phyloP scores from a whole-genome alignment of 2,113 vertebrate species.

The Sterrhoptilus dennistouni region DNA sequence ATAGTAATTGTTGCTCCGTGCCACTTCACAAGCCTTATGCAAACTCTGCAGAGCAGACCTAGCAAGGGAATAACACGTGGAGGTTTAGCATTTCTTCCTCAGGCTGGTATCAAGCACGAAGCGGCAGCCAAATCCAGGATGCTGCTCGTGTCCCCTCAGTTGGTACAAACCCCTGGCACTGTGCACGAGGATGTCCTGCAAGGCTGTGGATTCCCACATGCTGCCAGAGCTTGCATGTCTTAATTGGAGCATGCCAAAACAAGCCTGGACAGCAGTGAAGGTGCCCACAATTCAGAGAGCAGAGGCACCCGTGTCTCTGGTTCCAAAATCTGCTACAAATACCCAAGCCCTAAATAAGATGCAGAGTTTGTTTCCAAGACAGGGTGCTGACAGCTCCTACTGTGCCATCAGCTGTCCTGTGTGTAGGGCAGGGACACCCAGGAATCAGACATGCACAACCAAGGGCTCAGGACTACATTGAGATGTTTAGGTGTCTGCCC shows the following conservation, averaged over 20 bases:
- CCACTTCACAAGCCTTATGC: constrained; percentile 95
- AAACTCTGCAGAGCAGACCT: constrained; percentile 97
- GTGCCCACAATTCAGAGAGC: neutral
- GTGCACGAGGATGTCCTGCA: neutral
- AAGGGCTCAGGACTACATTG: neutral
- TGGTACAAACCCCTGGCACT: neutral
- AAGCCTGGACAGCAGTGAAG: neutral
- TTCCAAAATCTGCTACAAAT: neutral
- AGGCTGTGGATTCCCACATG: neutral
- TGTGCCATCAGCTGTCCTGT: neutral
- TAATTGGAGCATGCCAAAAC: neutral
- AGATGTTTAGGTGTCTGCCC: neutral
- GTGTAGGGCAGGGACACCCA: neutral
- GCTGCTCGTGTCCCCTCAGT: neutral
- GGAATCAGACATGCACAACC: neutral
- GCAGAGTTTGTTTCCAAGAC: neutral
- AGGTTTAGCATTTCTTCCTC: neutral
- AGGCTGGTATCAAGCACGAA: neutral
- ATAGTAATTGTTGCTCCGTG: constrained; percentile 94
- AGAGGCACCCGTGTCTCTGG: neutral
- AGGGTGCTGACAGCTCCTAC: neutral
- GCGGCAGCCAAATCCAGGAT: neutral
- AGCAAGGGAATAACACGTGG: neutral
- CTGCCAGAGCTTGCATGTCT: neutral
- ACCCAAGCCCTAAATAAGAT: neutral